phyloP scores from a whole-genome alignment of 2,797 vertebrate genomes.

The Lates japonicus region DNA sequence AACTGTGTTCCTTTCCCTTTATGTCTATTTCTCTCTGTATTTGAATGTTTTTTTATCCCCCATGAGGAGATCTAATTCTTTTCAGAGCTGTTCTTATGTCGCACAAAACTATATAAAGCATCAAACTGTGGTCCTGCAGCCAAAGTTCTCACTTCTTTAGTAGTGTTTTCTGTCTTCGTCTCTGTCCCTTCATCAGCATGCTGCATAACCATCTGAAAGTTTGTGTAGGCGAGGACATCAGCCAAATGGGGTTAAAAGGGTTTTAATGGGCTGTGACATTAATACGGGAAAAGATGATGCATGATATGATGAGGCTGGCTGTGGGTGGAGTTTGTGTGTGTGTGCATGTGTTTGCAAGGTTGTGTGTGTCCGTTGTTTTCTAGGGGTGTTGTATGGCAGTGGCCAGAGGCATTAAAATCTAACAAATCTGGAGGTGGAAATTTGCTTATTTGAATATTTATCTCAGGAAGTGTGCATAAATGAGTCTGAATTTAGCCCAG shows the following conservation, averaged over 20 bases:
- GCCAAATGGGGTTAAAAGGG: constrained; percentile 57
- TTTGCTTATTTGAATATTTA: constrained; percentile 1
- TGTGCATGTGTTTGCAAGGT: neutral
- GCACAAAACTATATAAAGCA: neutral
- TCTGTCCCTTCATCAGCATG: neutral
- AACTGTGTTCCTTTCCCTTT: constrained; percentile 1
- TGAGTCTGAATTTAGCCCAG: neutral
- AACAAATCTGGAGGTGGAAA: neutral
- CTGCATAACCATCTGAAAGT: constrained; percentile 30
- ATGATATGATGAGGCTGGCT: constrained; percentile 33
- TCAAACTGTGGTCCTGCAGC: neutral
- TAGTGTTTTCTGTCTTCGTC: neutral
- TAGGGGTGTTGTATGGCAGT: neutral
- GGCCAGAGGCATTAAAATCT: neutral
- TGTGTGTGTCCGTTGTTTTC: neutral
- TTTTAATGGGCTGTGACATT: constrained; percentile 70
- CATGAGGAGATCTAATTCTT: neutral
- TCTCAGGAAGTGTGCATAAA: neutral
- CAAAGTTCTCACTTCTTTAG: constrained; percentile 17
- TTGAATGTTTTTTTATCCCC: neutral
- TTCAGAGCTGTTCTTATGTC: constrained; percentile 2
- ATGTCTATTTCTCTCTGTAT: neutral
- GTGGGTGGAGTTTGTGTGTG: neutral
- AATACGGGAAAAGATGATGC: constrained; percentile 45
- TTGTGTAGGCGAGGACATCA: constrained; percentile 51